phyloP scores from a whole-genome alignment of 1,140 invertebrate species.

The Hesperophylax magnus region DNA sequence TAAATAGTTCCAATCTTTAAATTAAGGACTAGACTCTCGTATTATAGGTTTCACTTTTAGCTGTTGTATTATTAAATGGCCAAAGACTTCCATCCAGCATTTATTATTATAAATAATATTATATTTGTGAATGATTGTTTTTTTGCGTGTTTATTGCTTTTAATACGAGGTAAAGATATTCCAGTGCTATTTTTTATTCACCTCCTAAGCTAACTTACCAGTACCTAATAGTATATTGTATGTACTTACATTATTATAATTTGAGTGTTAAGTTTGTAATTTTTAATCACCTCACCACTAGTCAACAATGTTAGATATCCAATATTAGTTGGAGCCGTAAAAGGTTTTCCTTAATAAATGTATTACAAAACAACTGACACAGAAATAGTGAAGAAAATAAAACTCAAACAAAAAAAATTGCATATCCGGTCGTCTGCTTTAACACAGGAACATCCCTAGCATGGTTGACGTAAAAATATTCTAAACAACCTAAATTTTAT shows the following conservation, averaged over 20 bases:
- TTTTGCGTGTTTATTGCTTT: constrained; percentile 12
- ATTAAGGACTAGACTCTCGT: too few relatives aligned
- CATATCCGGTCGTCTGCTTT: too few relatives aligned
- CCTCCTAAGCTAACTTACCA: neutral
- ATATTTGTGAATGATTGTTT: too few relatives aligned
- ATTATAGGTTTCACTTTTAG: constrained; percentile 35
- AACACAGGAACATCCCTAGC: too few relatives aligned
- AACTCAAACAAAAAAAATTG: too few relatives aligned
- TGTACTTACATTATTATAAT: constrained; percentile 17
- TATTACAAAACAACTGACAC: too few relatives aligned
- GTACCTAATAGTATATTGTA: constrained; percentile 1
- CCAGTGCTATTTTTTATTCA: constrained; percentile 20
- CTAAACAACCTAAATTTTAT: too few relatives aligned
- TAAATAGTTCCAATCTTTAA: too few relatives aligned
- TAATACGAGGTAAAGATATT: constrained; percentile 17
- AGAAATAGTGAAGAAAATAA: too few relatives aligned
- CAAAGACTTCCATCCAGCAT: constrained; percentile 47
- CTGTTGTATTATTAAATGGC: constrained; percentile 42
- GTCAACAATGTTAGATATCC: constrained; percentile 30
- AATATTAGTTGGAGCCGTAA: neutral
- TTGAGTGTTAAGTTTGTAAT: constrained; percentile 18
- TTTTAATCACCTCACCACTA: constrained; percentile 11
- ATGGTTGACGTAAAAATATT: too few relatives aligned
- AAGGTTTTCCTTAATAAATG: constrained; percentile 25
- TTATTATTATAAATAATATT: constrained; percentile 10